These are phyloP conservation scores for Aethina tumida DNA, from an alignment of 1,140 invertebrate species.

Conservation along the genomic window DNA sequence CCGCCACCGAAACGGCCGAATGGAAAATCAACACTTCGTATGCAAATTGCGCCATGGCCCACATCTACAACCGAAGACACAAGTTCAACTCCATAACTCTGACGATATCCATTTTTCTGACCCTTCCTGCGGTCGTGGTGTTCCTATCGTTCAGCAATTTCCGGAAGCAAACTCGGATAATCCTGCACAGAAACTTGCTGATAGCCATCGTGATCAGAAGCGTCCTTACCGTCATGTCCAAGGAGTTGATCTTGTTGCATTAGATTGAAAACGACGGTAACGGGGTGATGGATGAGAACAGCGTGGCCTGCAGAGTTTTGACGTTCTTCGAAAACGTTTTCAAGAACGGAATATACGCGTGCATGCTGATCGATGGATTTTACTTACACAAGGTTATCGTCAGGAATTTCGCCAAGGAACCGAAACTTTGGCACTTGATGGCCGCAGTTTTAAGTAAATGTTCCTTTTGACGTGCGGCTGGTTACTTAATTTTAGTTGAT, in stretches of 20 bases:
- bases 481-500: no score
- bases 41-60: conserved; percentile 40
- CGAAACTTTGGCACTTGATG: conserved; percentile 38
- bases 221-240: conserved; percentile 41
- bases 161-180: conserved; percentile 36
- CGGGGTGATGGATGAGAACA: conserved; percentile 39
- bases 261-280: conserved; percentile 29
- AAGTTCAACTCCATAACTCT: conserved; percentile 40
- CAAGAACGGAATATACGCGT: conserved; percentile 44
- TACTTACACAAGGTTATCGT: conserved; percentile 48
- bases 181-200: conserved; percentile 45
- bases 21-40: conserved; percentile 46
- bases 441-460: conserved; percentile 31
- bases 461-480: no score
- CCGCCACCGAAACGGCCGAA: conserved; percentile 13
- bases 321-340: conserved; percentile 40
- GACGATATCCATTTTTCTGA: conserved; percentile 36
- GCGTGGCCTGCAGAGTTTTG: conserved; percentile 39
- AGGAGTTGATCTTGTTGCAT: conserved; percentile 41
- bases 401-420: conserved; percentile 40
- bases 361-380: conserved; percentile 48
- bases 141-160: conserved; percentile 42
- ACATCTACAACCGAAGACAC: conserved; percentile 38
- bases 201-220: conserved; percentile 44
- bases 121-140: conserved; percentile 43